Base-by-base conservation (phyloP, 2,113 vertebrate genomes). In the Nothobranchius kuhntae region DNA sequence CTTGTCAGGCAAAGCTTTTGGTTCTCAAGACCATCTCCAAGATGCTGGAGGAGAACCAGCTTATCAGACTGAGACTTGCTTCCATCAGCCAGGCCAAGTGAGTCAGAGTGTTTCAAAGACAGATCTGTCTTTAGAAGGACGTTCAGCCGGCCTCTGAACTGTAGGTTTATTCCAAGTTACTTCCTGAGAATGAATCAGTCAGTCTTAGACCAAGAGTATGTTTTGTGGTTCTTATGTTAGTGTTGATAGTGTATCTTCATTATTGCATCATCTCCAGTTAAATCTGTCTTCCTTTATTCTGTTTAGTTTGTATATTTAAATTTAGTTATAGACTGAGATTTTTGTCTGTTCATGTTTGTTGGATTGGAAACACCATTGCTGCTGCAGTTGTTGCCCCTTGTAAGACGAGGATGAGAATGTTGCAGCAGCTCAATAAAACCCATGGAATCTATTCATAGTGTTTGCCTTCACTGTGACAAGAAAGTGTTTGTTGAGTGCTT, bases 11-110 rank as follows among this genome's bases (percentile, higher is more conserved):
- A 75, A 87, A 83, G 80, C 83, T 81, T 14, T 80, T 75, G 6
- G 95, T 96, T 30, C 81, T 90, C 65, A 93, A 90, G 89, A 91
- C 94, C 52, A 96, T 97, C 83, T 93, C 91, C 69, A 95, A 82
- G 90, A 95, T 96, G 95, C 72, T 95, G 63, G 84, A 94, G 75
- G 96, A 98, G 92, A 99, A 98, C 90, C 87, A 90, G 73, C 68
- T 80, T 1, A 93, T 95, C 30, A 92, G 97, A 89, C 79, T 71
- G 52, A 93, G 93, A 70, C 86, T 96, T 61, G 11, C 65, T 54
- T 36, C 80, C 58, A 84, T 87, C 75, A 90, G 78, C 26, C 89
- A 87, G 46, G 46, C 72, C 55, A 53, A 21, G n/a, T 59, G 53
- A 75, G 58, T 51, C 55, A 13, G 53, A 17, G 35, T n/a, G 38